phyloP scores from a whole-genome alignment of 1,140 invertebrate genomes.

The Anastrepha obliqua region DNA sequence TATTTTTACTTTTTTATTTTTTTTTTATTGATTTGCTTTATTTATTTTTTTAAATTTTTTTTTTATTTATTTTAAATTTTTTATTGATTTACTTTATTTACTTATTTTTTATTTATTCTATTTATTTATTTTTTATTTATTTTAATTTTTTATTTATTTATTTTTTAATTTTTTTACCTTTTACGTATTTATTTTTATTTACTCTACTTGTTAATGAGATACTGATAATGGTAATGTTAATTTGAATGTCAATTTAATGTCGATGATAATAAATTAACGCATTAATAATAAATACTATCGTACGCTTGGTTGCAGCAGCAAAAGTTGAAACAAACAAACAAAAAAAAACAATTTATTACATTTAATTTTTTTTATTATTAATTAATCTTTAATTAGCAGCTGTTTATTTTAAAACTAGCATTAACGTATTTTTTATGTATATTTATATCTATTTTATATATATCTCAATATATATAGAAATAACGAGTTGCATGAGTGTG shows the following conservation, averaged over 20 bases:
- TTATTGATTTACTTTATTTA: conserved; percentile 63
- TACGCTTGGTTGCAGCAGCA: conserved; percentile 1
- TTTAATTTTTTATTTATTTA: conserved; percentile 55
- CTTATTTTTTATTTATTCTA: conserved; percentile 64
- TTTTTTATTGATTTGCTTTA: conserved; percentile 14
- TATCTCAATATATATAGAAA: not conserved
- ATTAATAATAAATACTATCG: conserved; percentile 37
- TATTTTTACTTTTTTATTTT: conserved; percentile 53
- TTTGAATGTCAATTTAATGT: conserved; percentile 22
- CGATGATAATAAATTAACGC: conserved; percentile 13
- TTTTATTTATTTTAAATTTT: conserved; percentile 60
- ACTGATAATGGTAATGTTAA: conserved; percentile 48
- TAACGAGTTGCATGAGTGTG: conserved; percentile 14
- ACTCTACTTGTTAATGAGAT: conserved; percentile 56
- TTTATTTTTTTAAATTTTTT: conserved; percentile 39
- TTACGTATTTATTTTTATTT: conserved; percentile 64
- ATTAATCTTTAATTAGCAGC: not conserved
- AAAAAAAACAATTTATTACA: conserved; percentile 12
- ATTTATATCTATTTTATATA: not conserved
- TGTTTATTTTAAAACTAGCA: conserved; percentile 12
- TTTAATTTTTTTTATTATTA: not conserved
- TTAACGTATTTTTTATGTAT: not conserved
- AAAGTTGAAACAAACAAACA: conserved; percentile 20
- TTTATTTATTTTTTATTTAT: conserved; percentile 57
- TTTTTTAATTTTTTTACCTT: not conserved